Evolutionary conservation across 2,888 invertebrate species (phyloP).

Genomic region (Lucinisca nassula): DNA sequence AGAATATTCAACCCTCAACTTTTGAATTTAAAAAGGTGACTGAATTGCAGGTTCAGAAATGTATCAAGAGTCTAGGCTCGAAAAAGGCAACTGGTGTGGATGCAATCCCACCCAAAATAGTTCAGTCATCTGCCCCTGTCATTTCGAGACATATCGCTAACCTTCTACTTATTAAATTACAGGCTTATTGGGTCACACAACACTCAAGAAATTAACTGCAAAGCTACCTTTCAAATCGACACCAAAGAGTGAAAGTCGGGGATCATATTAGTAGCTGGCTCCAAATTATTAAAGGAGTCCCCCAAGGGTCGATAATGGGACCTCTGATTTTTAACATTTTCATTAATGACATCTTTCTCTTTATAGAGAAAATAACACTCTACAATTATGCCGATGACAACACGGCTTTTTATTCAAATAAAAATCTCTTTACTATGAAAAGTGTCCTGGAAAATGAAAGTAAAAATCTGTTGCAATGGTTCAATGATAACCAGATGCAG

Average conservation of each 20-base stretch:
- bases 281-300: neutral
- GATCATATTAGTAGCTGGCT: neutral
- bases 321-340: conserved; percentile 5
- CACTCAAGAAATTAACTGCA: neutral
- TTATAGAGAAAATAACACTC: neutral
- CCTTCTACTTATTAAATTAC: neutral
- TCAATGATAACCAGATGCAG: conserved; percentile 10
- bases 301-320: neutral
- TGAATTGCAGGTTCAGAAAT: neutral
- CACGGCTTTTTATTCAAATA: neutral
- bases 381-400: neutral
- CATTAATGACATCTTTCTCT: conserved; percentile 1
- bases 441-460: neutral
- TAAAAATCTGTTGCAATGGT: neutral
- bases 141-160: conserved; percentile 24
- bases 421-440: neutral
- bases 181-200: conserved; percentile 20
- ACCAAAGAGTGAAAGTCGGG: neutral
- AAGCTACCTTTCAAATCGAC: conserved; percentile 16
- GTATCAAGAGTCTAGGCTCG: neutral
- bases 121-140: conserved; percentile 22
- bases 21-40: conserved; percentile 4
- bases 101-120: conserved; percentile 2
- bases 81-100: conserved; percentile 38
- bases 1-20: neutral